These are phyloP conservation scores for Macheiramphus alcinus DNA, from an alignment of 2,113 vertebrate genomes.

Conservation along the genomic window DNA sequence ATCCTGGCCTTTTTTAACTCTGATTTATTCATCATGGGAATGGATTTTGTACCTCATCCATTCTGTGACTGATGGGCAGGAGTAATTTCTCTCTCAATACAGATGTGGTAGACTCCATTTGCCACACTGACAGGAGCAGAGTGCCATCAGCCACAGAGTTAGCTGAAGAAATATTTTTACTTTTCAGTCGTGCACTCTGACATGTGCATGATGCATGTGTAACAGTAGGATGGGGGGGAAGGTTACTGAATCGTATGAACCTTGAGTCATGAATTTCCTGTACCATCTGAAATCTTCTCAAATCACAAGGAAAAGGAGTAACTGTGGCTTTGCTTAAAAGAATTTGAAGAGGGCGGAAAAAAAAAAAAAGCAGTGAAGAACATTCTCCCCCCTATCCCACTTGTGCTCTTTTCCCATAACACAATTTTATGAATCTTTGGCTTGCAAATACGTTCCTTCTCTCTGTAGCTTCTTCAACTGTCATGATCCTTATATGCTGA, in stretches of 20 bases:
- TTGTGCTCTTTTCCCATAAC: neutral
- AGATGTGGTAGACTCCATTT: constrained; percentile 55
- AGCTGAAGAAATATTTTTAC: constrained; percentile 43
- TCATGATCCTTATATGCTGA: neutral
- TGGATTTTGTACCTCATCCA: constrained; percentile 33
- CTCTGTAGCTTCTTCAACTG: neutral
- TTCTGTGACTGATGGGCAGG: constrained; percentile 24
- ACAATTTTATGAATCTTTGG: neutral
- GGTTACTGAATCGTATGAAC: neutral
- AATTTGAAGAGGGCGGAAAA: neutral
- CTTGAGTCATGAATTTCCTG: neutral
- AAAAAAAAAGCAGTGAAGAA: neutral
- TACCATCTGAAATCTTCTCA: neutral
- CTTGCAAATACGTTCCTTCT: neutral
- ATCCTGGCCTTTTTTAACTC: constrained; percentile 52
- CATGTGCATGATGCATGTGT: neutral
- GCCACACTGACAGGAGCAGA: constrained; percentile 43
- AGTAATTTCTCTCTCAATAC: constrained; percentile 56
- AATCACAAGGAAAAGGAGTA: neutral
- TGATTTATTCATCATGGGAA: constrained; percentile 49
- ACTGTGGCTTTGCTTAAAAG: neutral
- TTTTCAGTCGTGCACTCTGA: neutral
- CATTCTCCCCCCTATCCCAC: neutral
- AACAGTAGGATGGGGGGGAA: neutral
- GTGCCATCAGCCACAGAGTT: constrained; percentile 13